Evolutionary conservation across 2,113 vertebrate species (phyloP), one percentile per base, ranked within the genome.

Genomic region (Echinops telfairi): DNA sequence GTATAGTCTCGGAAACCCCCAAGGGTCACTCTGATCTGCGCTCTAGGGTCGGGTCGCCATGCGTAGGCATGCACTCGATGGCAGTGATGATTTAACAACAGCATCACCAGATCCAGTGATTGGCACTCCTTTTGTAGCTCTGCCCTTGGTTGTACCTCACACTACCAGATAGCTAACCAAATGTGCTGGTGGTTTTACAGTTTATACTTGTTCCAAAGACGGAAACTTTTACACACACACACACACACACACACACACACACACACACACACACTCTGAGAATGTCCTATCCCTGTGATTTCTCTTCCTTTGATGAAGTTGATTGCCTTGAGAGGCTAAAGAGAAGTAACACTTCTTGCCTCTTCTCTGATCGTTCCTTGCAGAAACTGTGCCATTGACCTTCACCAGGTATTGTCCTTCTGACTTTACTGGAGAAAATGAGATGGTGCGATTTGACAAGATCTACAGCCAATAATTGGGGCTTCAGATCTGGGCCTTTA

Each of bases 141-240:
- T 33, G 38, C 2, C 25, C 10, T n/a, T 12, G 27, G 33, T 76
- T 43, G 43, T 0, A 36, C 0, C 1, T 22, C 33, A 53, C 17
- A 23, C 38, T 16, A 1, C 58, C 40, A 83, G 40, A 17, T 29
- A 75, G 16, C 17, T 58, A 71, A 16, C 17, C 64, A 86, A 43
- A 86, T n/a, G 4, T 33, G 77, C 1, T 93, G 40, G 20, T 33
- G 47, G 80, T 92, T 93, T 66, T 47, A 78, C 22, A 78, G 27
- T 83, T 83, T 66, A 43, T 68, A 22, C n/a, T n/a, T 85, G 29
- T 85, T 95, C 90, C 70, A 86, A 85, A 91, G 70, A 76, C 6
- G 12, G n/a, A 16, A 36, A 43, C 29, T 90, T 31, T 23, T 2
- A 43, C 1, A 80, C 14, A 83, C 31, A 79, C n/a, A 78, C 22